These are phyloP conservation scores for Channa argus DNA, from an alignment of 2,113 vertebrate species.

Conservation along the genomic window DNA sequence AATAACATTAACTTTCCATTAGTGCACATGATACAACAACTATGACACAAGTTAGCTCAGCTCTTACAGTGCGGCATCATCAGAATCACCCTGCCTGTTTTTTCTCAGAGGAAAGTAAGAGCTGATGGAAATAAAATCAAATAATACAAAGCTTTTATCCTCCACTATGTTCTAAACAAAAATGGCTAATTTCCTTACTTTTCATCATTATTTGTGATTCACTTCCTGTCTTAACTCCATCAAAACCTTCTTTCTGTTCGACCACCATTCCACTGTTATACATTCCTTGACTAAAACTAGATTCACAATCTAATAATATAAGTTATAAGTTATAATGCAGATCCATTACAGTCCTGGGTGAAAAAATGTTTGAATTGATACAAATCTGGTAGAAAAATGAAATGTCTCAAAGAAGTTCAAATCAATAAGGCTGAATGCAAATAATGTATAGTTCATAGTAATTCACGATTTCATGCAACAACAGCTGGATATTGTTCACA, in stretches of 20 bases:
- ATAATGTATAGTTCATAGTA: too few species aligned
- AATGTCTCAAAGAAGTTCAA: background rate
- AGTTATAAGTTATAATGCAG: too few species aligned
- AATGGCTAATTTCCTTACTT: background rate
- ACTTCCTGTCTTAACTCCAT: background rate
- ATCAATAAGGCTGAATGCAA: background rate
- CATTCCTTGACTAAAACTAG: background rate
- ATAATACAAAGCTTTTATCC: conserved; percentile 42
- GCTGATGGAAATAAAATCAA: conserved; percentile 41
- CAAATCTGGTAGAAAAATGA: background rate
- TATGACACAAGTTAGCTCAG: too few species aligned
- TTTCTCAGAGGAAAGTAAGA: conserved; percentile 5
- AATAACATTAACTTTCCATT: too few species aligned
- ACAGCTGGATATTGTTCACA: too few species aligned
- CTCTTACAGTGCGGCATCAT: background rate
- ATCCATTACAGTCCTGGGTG: too few species aligned
- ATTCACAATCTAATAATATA: too few species aligned
- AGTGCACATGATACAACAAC: too few species aligned
- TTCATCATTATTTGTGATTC: background rate
- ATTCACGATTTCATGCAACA: background rate
- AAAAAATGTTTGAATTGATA: too few species aligned
- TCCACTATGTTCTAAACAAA: background rate
- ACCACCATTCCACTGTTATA: background rate
- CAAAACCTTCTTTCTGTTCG: background rate
- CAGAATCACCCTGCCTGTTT: conserved; percentile 4